Percentiles rank a stretch among this genome's conserved stretches.
These are phyloP conservation scores for Illadopsis cleaveri DNA, from an alignment of 2,113 vertebrate genomes.

Conservation along the genomic window DNA sequence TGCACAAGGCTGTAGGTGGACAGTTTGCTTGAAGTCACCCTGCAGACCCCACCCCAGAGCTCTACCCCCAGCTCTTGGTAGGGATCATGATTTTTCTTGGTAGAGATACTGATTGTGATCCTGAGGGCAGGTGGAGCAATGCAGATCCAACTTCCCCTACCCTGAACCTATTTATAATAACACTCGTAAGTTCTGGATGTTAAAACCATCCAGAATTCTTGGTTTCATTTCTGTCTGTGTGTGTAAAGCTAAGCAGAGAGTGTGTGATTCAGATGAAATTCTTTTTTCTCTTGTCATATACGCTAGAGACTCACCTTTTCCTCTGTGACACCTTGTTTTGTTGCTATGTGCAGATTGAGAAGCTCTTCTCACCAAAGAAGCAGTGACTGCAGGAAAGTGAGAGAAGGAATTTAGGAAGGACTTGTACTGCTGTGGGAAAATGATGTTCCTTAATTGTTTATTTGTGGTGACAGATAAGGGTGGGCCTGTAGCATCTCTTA, in stretches of 20 bases:
- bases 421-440: not conserved
- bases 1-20: not conserved
- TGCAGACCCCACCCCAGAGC: not conserved
- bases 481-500: not conserved
- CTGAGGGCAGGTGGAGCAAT: not conserved
- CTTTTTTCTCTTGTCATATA: not conserved
- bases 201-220: not conserved
- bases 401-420: not conserved
- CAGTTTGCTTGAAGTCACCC: not conserved
- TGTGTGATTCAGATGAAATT: not conserved
- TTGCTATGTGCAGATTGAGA: not conserved
- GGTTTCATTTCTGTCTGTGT: not conserved
- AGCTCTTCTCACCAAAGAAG: not conserved
- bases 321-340: not conserved
- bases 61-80: not conserved
- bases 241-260: not conserved
- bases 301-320: not conserved
- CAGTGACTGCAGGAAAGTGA: not conserved
- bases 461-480: not conserved
- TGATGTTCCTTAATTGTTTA: not conserved
- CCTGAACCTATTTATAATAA: not conserved
- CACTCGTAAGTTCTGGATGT: not conserved
- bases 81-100: not conserved
- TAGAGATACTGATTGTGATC: not conserved
- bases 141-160: not conserved